phyloP scores from a whole-genome alignment of 1,140 invertebrate genomes.

The Drosophila sp. region DNA sequence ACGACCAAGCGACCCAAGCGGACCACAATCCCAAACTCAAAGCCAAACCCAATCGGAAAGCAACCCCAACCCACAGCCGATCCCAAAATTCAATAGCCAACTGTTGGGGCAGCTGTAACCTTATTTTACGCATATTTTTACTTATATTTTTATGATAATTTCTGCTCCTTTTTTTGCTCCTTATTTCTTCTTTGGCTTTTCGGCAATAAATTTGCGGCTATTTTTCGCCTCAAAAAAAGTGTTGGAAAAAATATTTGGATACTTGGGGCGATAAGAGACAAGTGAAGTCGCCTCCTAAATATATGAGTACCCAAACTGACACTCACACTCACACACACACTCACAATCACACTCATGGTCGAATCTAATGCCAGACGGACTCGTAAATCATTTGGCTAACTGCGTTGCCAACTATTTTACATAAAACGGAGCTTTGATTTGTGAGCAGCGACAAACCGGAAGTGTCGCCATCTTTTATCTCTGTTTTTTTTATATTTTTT shows the following conservation, averaged over 20 bases:
- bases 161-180: conserved; percentile 10
- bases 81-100: conserved; percentile 2
- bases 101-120: conserved; percentile 10
- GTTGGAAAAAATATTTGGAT: conserved; percentile 23
- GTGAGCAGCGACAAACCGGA: conserved; percentile 51
- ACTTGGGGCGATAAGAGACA: conserved; percentile 28
- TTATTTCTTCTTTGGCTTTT: conserved; percentile 16
- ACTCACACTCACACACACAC: background rate
- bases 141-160: conserved; percentile 27
- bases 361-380: conserved; percentile 67
- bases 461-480: conserved; percentile 63
- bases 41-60: conserved; percentile 7
- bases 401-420: conserved; percentile 74
- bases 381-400: conserved; percentile 75
- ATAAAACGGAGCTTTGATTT: conserved; percentile 65
- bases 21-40: background rate
- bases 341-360: background rate
- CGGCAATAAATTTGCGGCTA: conserved; percentile 50
- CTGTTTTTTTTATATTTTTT: conserved; percentile 2
- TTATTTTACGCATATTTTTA: conserved; percentile 34
- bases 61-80: conserved; percentile 1
- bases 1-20: background rate
- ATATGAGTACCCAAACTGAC: background rate
- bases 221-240: conserved; percentile 21
- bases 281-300: no score